Evolutionary conservation across 2,797 vertebrate genomes (phyloP).

Genomic region (Bucorvus abyssinicus): DNA sequence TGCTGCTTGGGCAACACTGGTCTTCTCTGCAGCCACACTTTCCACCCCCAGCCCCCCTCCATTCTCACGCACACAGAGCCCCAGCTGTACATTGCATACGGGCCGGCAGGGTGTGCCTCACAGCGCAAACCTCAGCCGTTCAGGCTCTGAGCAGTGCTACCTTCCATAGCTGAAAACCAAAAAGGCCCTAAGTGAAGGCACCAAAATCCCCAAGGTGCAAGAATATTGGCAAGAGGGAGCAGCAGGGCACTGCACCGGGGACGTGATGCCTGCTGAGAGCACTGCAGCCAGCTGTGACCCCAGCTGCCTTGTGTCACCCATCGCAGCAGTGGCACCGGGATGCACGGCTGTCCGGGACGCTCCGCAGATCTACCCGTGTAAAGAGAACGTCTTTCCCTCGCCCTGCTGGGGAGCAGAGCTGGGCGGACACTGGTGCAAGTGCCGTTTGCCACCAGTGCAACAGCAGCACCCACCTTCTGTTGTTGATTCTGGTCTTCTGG

Average conservation of each 20-base stretch:
- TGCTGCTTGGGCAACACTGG: background rate
- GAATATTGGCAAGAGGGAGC: background rate
- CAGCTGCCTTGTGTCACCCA: background rate
- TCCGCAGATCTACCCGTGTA: background rate
- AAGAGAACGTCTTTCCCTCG: background rate
- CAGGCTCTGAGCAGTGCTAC: background rate
- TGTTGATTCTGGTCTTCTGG: background rate
- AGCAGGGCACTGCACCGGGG: accelerated
- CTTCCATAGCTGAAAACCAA: background rate
- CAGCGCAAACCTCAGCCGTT: background rate
- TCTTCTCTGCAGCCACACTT: background rate
- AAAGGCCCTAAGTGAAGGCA: background rate
- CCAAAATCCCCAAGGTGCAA: background rate
- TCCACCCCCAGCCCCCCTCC: background rate
- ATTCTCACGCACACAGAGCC: background rate
- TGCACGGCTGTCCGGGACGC: background rate
- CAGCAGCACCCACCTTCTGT: background rate
- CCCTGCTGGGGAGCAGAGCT: background rate
- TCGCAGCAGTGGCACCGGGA: accelerated
- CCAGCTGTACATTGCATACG: accelerated
- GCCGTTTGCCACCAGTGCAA: background rate
- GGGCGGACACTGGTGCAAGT: background rate
- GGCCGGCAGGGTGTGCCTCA: accelerated
- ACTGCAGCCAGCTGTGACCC: background rate
- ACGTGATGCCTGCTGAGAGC: background rate